Base-by-base conservation (phyloP, 2,113 vertebrate species). In the Collichthys lucidus region DNA sequence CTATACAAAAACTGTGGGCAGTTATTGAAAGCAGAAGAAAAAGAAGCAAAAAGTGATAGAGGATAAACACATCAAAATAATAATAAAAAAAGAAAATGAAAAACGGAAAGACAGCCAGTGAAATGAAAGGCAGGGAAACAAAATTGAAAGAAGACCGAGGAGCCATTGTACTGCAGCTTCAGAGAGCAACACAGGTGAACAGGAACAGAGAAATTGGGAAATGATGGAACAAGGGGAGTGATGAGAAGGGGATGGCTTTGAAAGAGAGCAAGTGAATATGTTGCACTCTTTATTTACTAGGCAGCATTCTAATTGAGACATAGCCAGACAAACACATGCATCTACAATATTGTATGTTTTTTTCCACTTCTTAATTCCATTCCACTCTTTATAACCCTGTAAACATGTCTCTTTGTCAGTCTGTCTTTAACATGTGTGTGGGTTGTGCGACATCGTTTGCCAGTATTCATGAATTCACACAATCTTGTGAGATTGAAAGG, bases 221-320 rank as follows among this genome's bases (percentile, higher is more conserved):
- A 80, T 17, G 17, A 35, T 50, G 42, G 67, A 75, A 83, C 57
- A 66, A 75, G 14, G n/a, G 35, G 29, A 47, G 42, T 20, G 78
- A 80, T 63, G 72, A 52, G 60, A n/a, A 6, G 65, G 52, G 44
- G 56, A 10, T 46, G 62, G 52, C 24, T 85, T 81, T 84, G 72
- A 88, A 88, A 57, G 26, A 56, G 57, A 57, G 76, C 83, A 79
- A 78, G 80, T 87, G 78, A 86, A 82, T 2, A 46, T 22, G 53
- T 46, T 15, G 9, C 24, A 3, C 16, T 52, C 74, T 82, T 89
- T 85, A 82, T 86, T 81, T 74, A 31, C 3, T 2, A 10, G 11
- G 44, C 55, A 24, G 76, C 60, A 2, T 65, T 84, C 79, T 67
- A 52, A 80, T 74, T 73, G n/a, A 77, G 26, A 4, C 35, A n/a